Conservation (phyloP, 1,140 invertebrate species). For the Bathynomus jamesi region DNA sequence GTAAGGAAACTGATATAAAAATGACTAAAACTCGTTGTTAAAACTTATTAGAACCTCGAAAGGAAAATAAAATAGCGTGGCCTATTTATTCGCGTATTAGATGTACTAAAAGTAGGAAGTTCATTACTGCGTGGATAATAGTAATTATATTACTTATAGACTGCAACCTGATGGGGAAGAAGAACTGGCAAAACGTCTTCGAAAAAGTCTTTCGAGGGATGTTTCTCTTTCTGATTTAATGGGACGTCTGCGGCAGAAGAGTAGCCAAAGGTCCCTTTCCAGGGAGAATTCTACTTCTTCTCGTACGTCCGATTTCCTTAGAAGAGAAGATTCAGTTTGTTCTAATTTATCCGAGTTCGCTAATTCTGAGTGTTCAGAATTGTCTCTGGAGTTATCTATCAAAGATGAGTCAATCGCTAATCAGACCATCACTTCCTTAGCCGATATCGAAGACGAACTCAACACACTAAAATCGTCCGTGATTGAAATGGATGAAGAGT, state of each 20-base stretch:
- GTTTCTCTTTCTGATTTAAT: constrained; percentile 5
- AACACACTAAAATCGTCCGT: constrained; percentile 11
- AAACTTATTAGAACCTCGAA: too few species aligned
- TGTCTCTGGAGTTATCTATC: constrained; percentile 11
- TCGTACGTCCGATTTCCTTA: constrained; percentile 4
- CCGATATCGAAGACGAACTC: constrained; percentile 16
- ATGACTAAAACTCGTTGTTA: too few species aligned
- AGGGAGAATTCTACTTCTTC: constrained; percentile 9
- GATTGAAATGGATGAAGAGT: constrained; percentile 20
- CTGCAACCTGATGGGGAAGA: too few species aligned
- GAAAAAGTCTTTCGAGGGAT: not conserved
- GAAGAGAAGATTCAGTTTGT: constrained; percentile 14
- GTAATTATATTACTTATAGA: too few species aligned
- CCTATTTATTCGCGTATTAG: too few species aligned
- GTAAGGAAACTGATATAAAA: not conserved
- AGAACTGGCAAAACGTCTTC: too few species aligned
- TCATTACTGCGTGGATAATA: too few species aligned
- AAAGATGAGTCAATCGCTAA: constrained; percentile 8
- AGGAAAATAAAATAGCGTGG: too few species aligned
- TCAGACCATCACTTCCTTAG: constrained; percentile 10
- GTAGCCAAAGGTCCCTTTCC: constrained; percentile 2
- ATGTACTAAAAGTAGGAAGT: too few species aligned
- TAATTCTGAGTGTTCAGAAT: constrained; percentile 13
- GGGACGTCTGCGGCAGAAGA: not conserved
- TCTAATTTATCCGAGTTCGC: constrained; percentile 20